Conservation (phyloP, 2,113 vertebrate genomes). For the Mesoclemmys tuberculata region DNA sequence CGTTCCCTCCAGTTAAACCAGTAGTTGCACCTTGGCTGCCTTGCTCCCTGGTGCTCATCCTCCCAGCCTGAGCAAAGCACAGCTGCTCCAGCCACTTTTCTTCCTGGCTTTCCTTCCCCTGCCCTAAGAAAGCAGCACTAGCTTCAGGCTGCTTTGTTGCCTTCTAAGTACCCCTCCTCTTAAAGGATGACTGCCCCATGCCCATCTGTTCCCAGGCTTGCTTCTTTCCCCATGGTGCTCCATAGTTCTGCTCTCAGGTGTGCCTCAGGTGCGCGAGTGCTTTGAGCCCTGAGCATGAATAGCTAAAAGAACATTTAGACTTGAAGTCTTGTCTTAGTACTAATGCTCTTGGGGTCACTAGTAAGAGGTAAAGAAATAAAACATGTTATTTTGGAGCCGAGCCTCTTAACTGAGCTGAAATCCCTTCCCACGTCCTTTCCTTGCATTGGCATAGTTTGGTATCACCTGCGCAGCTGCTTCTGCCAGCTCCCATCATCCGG, state of each 20-base stretch:
- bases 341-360: background rate
- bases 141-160: background rate
- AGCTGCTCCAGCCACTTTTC: background rate
- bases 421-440: background rate
- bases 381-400: background rate
- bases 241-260: too few species aligned
- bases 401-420: background rate
- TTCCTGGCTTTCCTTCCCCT: background rate
- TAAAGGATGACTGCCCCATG: constrained; percentile 38
- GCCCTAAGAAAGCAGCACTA: background rate
- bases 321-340: background rate
- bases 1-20: background rate
- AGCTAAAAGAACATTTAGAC: too few species aligned
- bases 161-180: constrained; percentile 54
- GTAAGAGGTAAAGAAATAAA: background rate
- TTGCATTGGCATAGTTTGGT: background rate
- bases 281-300: background rate
- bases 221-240: background rate
- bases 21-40: background rate
- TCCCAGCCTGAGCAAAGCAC: background rate
- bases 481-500: background rate
- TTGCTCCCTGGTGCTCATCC: background rate
- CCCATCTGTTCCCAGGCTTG: background rate
- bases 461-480: background rate
- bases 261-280: background rate